A percentile compares a stretch with the other conserved stretches of the same genome.
Evolutionary conservation across 2,113 vertebrate species (phyloP).

Genomic region (Cathartes aura): DNA sequence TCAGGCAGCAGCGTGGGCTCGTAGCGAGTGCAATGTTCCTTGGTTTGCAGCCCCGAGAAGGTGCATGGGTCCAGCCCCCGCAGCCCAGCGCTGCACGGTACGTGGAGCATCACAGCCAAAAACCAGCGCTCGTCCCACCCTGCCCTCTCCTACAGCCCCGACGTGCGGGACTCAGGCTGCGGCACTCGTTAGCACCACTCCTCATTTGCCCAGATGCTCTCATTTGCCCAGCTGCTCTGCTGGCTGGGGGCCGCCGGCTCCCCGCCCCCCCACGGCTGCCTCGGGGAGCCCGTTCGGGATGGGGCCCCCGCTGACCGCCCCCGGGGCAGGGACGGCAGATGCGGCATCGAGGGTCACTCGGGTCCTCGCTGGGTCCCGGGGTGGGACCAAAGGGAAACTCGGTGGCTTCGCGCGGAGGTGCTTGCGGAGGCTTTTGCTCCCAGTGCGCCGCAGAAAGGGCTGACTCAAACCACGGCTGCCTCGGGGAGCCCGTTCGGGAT

Average conservation of each 20-base stretch:
- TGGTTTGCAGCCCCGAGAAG: neutral
- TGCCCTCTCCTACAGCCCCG: neutral
- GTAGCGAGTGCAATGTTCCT: accelerated
- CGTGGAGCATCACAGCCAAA: neutral
- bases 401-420: accelerated
- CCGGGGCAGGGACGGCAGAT: accelerated
- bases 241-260: neutral
- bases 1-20: neutral
- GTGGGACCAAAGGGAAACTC: neutral
- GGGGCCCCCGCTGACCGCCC: accelerated
- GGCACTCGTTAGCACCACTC: neutral
- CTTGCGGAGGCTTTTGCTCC: neutral
- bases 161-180: neutral
- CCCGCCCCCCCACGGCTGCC: accelerated
- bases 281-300: accelerated
- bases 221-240: neutral
- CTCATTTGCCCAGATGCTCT: neutral
- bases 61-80: accelerated
- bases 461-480: neutral
- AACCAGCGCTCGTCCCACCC: neutral
- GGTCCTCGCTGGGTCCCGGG: accelerated
- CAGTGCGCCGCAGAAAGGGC: neutral
- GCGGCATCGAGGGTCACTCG: accelerated
- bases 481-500: accelerated
- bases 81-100: accelerated